These are phyloP conservation scores for Ursus arctos DNA, from an alignment of 2,113 vertebrate genomes.

Conservation along the genomic window DNA sequence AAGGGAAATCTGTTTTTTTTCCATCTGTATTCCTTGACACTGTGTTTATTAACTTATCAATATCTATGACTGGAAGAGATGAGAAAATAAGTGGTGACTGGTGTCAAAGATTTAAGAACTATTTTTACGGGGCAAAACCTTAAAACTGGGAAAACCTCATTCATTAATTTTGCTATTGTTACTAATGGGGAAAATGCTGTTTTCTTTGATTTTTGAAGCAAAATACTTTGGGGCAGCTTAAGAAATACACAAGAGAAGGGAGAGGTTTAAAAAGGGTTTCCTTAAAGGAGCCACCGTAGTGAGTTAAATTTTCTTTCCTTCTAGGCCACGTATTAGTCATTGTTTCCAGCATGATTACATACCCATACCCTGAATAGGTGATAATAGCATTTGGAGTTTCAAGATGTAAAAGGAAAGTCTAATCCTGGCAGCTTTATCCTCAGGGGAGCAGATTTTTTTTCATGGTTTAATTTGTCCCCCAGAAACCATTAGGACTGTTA, in stretches of 20 bases:
- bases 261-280: background rate
- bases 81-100: background rate
- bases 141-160: background rate
- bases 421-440: background rate
- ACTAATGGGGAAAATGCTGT: background rate
- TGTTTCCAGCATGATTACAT: constrained; percentile 48
- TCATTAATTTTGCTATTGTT: background rate
- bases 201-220: constrained; percentile 40
- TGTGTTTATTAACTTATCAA: background rate
- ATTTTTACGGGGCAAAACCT: background rate
- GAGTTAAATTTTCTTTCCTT: constrained; percentile 48
- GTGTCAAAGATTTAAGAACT: background rate
- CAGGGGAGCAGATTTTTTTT: background rate
- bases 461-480: background rate
- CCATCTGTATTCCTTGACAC: background rate
- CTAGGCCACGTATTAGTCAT: background rate
- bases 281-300: constrained; percentile 18
- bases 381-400: constrained; percentile 21
- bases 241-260: background rate
- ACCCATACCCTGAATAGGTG: background rate
- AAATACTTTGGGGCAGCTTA: background rate
- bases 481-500: constrained; percentile 47
- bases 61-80: background rate
- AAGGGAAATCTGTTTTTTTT: background rate
- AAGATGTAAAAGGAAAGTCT: constrained; percentile 42